A percentile compares a stretch with the other conserved stretches of the same genome.
Conservation (phyloP, 2,888 invertebrate genomes). For the Hypolimnas misippus region DNA sequence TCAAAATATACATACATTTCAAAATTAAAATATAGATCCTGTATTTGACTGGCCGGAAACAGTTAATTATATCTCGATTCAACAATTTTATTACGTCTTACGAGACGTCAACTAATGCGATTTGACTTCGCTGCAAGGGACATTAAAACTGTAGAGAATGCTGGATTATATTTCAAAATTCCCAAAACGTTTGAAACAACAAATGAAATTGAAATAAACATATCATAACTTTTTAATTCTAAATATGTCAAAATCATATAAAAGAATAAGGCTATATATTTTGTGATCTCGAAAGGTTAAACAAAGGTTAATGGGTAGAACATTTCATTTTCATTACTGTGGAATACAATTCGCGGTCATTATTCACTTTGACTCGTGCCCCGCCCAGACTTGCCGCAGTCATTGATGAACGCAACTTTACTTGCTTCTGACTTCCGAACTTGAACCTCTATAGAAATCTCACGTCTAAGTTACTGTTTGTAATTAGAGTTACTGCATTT, state of each 20-base stretch:
- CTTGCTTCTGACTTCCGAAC: conserved; percentile 20
- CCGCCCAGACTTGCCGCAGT: conserved; percentile 36
- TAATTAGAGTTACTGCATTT: conserved; percentile 16
- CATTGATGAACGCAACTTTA: conserved; percentile 36
- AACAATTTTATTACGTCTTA: too few relatives aligned
- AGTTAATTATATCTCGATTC: too few relatives aligned
- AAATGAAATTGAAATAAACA: too few relatives aligned
- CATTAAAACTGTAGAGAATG: too few relatives aligned
- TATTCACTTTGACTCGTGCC: conserved; percentile 33
- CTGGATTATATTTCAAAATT: too few relatives aligned
- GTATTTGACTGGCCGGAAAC: too few relatives aligned
- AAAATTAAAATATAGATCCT: too few relatives aligned
- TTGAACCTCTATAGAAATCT: conserved; percentile 22
- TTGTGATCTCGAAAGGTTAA: conserved; percentile 5
- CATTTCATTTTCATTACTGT: conserved; percentile 37
- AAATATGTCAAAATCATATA: too few relatives aligned
- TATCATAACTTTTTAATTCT: background rate
- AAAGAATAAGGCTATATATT: background rate
- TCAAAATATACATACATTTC: too few relatives aligned
- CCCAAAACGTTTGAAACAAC: too few relatives aligned
- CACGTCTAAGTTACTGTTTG: conserved; percentile 16
- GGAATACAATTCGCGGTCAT: conserved; percentile 37
- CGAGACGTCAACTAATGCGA: too few relatives aligned
- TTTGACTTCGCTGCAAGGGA: too few relatives aligned
- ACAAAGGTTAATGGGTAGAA: conserved; percentile 32